Evolutionary conservation across 2,797 vertebrate genomes (phyloP).

Genomic region (Ctenopoma kingsleyae): DNA sequence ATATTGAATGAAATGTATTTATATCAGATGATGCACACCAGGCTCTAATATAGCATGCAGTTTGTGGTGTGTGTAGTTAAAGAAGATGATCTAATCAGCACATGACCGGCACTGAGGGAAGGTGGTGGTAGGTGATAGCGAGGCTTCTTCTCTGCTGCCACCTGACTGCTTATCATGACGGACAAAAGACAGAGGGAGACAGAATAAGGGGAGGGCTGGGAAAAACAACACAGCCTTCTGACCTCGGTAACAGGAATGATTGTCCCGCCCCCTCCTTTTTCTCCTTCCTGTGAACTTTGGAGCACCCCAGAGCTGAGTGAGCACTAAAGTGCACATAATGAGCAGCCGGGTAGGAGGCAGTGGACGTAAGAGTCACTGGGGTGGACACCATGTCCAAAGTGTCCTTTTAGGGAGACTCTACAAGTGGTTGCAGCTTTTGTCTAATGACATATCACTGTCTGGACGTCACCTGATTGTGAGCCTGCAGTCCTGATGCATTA

Average conservation of each 20-base stretch:
- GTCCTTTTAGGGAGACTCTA: conserved; percentile 47
- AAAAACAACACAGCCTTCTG: conserved; percentile 49
- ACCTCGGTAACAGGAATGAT: conserved; percentile 60
- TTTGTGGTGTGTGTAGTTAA: conserved; percentile 4
- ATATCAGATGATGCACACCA: neutral
- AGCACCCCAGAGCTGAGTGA: conserved; percentile 60
- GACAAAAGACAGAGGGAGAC: conserved; percentile 40
- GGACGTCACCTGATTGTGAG: conserved; percentile 41
- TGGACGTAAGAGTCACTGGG: conserved; percentile 14
- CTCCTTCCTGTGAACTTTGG: conserved; percentile 70
- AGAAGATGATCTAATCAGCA: conserved; percentile 64
- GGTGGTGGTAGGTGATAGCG: conserved; percentile 41
- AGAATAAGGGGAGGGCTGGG: conserved; percentile 39
- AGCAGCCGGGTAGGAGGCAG: conserved; percentile 36
- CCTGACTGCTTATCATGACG: conserved; percentile 64
- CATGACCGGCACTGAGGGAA: conserved; percentile 26
- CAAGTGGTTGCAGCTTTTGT: conserved; percentile 34
- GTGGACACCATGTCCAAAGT: conserved; percentile 21
- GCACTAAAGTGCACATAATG: conserved; percentile 53
- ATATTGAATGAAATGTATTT: neutral
- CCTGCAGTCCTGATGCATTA: conserved; percentile 36
- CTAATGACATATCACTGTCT: conserved; percentile 26
- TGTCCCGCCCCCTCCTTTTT: conserved; percentile 16
- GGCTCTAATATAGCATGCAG: neutral
- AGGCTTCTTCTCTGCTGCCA: conserved; percentile 41